A percentile compares a stretch with the other conserved stretches of the same genome.
Conservation (phyloP, 2,888 invertebrate genomes). For the Andrena praecox region DNA sequence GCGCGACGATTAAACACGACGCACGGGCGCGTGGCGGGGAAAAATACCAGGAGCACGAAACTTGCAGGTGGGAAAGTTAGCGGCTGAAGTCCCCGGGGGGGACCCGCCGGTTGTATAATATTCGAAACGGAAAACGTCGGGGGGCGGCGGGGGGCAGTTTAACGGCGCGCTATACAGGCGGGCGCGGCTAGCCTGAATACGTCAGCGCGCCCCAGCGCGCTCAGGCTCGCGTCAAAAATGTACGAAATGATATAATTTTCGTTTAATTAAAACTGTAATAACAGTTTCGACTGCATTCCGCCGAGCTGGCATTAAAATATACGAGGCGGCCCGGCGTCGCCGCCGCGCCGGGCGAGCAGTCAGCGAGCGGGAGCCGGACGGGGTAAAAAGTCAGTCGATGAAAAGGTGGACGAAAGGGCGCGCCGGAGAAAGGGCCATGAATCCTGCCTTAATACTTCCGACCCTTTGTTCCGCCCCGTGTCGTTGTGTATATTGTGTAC, state of each 20-base stretch:
- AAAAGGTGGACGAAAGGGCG: constrained; percentile 59
- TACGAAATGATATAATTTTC: constrained; percentile 79
- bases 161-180: constrained; percentile 28
- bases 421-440: constrained; percentile 47
- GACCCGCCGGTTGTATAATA: constrained; percentile 58
- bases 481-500: constrained; percentile 54
- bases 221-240: constrained; percentile 72
- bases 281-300: constrained; percentile 75
- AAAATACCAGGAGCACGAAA: constrained; percentile 48
- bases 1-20: constrained; percentile 62
- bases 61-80: constrained; percentile 63
- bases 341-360: constrained; percentile 29
- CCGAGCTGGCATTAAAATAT: constrained; percentile 72
- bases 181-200: constrained; percentile 59
- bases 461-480: constrained; percentile 48
- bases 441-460: constrained; percentile 62
- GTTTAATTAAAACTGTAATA: constrained; percentile 80
- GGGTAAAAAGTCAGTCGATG: constrained; percentile 65
- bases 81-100: constrained; percentile 54
- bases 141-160: not conserved
- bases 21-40: constrained; percentile 36
- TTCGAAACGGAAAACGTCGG: constrained; percentile 67
- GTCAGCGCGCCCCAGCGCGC: constrained; percentile 64
- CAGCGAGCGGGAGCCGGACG: constrained; percentile 15
- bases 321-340: constrained; percentile 52